Evolutionary conservation across 1,140 invertebrate genomes (phyloP), one percentile per base, ranked within the genome.

Genomic region (Andricus grossulariae): DNA sequence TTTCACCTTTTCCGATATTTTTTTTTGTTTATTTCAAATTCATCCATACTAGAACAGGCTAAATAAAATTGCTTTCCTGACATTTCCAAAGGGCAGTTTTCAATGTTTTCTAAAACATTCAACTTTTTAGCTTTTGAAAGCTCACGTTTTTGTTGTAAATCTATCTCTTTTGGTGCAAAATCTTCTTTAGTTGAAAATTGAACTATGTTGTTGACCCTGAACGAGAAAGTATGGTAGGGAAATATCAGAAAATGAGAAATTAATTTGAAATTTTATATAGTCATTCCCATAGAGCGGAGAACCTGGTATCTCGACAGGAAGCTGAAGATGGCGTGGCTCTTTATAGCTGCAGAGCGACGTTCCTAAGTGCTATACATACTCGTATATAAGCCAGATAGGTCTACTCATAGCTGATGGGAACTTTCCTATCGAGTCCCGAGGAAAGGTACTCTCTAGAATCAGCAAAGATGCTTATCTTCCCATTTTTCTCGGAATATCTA

Each of bases 281-380:
- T 52, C 21, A 66, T 75, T 50, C 32, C 39, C 72, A 60, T 50
- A 72, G 74, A 78, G 76, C 74, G 51, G 66, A 71, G 51, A 79
- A 75, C 50, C 45, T 57, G 73, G 52, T 79, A 79, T 79, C 77
- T 55, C 77, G 49, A 72, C 52, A 75, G 77, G 77, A 79, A 79
- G 77, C 72, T 79, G 66, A 79, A 79, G 77, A 74, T 74, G 71
- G 73, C 32, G 57, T 60, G 19, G 57, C 21, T 60, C 21, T 60
- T 60, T 32, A 60, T 60, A 32, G 21, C 25, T 60, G 57, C 32
- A 60, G 57, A 60, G 57, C 21, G 57, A 60, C 13, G 32, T 60
- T 32, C 57, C 57, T 60, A 60, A 60, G 57, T 60, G 21, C 21
- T 12, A 60, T 32, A 60, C 25, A 32, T 15, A 12, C 25, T 60